Evolutionary conservation across 1,140 invertebrate genomes (phyloP).

Genomic region (Heliconius congener): DNA sequence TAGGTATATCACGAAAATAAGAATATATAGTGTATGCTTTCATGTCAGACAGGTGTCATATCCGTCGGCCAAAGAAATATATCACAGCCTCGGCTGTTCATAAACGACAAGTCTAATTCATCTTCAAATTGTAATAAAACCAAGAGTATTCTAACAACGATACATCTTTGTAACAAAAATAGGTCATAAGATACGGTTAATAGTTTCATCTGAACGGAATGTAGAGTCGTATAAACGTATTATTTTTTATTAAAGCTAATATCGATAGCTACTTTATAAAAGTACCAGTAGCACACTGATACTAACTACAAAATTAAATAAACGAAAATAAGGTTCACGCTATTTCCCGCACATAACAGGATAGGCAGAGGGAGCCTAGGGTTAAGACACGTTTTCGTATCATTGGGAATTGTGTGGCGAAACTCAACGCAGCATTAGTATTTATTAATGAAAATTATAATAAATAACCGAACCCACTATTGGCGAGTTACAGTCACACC

Average conservation of each 20-base stretch:
- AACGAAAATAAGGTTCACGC: too few species aligned
- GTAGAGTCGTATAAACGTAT: neutral
- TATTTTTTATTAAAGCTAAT: too few species aligned
- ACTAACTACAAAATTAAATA: too few species aligned
- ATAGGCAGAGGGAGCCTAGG: too few species aligned
- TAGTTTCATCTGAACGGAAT: neutral
- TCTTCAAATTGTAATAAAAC: slow-evolving; percentile 4
- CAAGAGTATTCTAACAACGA: neutral
- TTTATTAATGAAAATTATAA: neutral
- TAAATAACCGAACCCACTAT: neutral
- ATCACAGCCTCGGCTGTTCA: slow-evolving; percentile 57
- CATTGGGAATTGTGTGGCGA: too few species aligned
- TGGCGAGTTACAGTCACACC: too few species aligned
- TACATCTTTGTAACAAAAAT: neutral
- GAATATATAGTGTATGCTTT: slow-evolving; percentile 71
- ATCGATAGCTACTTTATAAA: too few species aligned
- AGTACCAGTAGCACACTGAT: too few species aligned
- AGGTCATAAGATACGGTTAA: neutral
- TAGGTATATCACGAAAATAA: slow-evolving; percentile 40
- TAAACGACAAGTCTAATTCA: slow-evolving; percentile 47
- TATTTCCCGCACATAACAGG: too few species aligned
- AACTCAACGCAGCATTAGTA: too few species aligned
- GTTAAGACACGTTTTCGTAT: too few species aligned
- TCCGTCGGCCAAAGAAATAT: slow-evolving; percentile 61
- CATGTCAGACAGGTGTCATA: slow-evolving; percentile 68